These are phyloP conservation scores for Camelus bactrianus DNA, from an alignment of 2,113 vertebrate genomes.

Conservation along the genomic window DNA sequence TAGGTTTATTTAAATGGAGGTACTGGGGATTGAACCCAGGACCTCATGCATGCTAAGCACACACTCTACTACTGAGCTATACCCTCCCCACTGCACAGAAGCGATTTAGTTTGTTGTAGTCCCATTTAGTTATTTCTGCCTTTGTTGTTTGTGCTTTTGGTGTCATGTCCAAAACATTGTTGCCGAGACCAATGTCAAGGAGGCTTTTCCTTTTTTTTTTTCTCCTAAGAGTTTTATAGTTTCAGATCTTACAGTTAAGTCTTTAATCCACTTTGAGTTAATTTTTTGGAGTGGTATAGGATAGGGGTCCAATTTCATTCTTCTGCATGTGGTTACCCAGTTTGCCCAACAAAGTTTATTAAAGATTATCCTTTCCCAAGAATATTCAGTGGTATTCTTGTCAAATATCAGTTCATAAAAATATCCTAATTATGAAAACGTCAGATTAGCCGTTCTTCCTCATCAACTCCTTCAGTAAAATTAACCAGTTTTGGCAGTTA, in stretches of 20 bases:
- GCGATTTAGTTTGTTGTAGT: neutral
- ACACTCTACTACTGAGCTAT: too few species aligned
- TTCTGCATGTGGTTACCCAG: neutral
- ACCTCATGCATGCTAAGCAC: too few species aligned
- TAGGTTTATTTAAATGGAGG: too few species aligned
- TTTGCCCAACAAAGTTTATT: neutral
- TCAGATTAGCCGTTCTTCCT: neutral
- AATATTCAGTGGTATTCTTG: neutral
- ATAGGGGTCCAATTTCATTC: neutral
- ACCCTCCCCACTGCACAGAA: too few species aligned
- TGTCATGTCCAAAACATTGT: neutral
- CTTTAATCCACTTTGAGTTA: neutral
- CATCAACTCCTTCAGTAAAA: neutral
- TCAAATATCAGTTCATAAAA: neutral
- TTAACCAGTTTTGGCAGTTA: constrained; percentile 2
- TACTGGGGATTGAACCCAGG: too few species aligned
- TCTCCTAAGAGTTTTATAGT: neutral
- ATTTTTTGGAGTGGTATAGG: neutral
- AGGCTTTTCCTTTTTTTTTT: neutral
- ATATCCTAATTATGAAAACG: constrained; percentile 14
- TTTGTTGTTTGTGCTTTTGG: neutral
- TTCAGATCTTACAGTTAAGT: neutral
- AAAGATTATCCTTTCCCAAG: neutral
- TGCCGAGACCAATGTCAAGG: neutral
- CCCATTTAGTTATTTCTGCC: neutral